Percentiles rank a stretch among this genome's conserved stretches.
Evolutionary conservation across 2,888 invertebrate species (phyloP).

Genomic region (Apodemia hepburni): DNA sequence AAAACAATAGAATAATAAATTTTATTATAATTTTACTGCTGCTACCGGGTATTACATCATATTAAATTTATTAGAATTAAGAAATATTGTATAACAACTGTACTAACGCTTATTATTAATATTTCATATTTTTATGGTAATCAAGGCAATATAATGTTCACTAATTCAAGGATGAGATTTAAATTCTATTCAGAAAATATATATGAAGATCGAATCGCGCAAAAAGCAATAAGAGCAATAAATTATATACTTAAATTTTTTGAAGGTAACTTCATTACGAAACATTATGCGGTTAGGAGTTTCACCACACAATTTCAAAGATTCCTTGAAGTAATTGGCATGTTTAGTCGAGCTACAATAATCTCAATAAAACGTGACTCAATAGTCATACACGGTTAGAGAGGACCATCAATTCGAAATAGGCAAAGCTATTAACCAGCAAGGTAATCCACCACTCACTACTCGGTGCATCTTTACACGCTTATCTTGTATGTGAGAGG

Average conservation of each 20-base stretch:
- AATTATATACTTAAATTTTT: not conserved
- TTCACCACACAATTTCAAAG: constrained; percentile 6
- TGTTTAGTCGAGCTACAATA: constrained; percentile 11
- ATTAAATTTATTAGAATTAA: too few species aligned
- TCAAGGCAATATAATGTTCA: too few species aligned
- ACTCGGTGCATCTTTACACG: constrained; percentile 25
- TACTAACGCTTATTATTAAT: too few species aligned
- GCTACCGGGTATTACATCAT: too few species aligned
- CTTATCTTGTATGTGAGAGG: constrained; percentile 22
- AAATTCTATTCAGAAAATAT: too few species aligned
- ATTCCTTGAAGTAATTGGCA: constrained; percentile 11
- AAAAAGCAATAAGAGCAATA: not conserved
- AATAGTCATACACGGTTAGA: constrained; percentile 31
- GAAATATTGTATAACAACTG: too few species aligned
- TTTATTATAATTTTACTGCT: too few species aligned
- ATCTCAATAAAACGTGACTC: constrained; percentile 25
- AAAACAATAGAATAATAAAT: too few species aligned
- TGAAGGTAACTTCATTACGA: not conserved
- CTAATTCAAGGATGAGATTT: too few species aligned
- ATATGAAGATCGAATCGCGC: too few species aligned
- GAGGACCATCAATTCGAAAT: constrained; percentile 40
- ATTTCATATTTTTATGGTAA: too few species aligned
- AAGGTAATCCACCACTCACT: constrained; percentile 47
- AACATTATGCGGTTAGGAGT: constrained; percentile 4
- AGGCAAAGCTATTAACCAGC: constrained; percentile 44